Evolutionary conservation across 2,113 vertebrate genomes (phyloP).

Genomic region (Hiodon tergisus): DNA sequence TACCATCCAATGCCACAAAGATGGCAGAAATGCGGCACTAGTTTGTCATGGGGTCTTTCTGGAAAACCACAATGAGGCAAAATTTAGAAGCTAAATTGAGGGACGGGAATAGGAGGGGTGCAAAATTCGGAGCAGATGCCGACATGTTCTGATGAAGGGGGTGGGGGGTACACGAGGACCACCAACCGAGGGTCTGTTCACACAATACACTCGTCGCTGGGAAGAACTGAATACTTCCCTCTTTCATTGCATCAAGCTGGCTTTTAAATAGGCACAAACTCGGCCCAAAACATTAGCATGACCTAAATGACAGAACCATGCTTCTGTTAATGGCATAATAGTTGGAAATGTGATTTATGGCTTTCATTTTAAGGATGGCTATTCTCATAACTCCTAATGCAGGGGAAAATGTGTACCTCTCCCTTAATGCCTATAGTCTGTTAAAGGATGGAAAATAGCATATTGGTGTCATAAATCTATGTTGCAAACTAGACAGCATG

Average conservation of each 20-base stretch:
- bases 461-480: slow-evolving; percentile 70
- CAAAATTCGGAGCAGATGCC: slow-evolving; percentile 64
- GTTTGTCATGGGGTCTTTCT: slow-evolving; percentile 72
- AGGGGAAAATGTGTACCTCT: slow-evolving; percentile 61
- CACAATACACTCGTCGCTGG: slow-evolving; percentile 38
- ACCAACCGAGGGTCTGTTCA: slow-evolving; percentile 42
- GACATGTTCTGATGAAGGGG: slow-evolving; percentile 37
- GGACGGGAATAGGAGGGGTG: slow-evolving; percentile 45
- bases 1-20: slow-evolving; percentile 70
- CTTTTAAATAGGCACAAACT: slow-evolving; percentile 50
- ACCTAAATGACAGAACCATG: slow-evolving; percentile 66
- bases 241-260: slow-evolving; percentile 29
- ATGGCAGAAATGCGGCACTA: slow-evolving; percentile 70
- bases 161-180: slow-evolving; percentile 38
- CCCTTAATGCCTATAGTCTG: slow-evolving; percentile 56
- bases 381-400: slow-evolving; percentile 63
- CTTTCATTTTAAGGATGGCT: slow-evolving; percentile 66
- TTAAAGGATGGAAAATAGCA: slow-evolving; percentile 66
- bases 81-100: slow-evolving; percentile 68
- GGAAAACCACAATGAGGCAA: slow-evolving; percentile 74
- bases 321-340: slow-evolving; percentile 67
- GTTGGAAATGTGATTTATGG: slow-evolving; percentile 62
- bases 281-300: slow-evolving; percentile 59
- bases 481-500: slow-evolving; percentile 56
- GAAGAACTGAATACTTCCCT: slow-evolving; percentile 33